These are phyloP conservation scores for Danio choprae DNA, from an alignment of 2,797 vertebrate genomes.

Conservation along the genomic window DNA sequence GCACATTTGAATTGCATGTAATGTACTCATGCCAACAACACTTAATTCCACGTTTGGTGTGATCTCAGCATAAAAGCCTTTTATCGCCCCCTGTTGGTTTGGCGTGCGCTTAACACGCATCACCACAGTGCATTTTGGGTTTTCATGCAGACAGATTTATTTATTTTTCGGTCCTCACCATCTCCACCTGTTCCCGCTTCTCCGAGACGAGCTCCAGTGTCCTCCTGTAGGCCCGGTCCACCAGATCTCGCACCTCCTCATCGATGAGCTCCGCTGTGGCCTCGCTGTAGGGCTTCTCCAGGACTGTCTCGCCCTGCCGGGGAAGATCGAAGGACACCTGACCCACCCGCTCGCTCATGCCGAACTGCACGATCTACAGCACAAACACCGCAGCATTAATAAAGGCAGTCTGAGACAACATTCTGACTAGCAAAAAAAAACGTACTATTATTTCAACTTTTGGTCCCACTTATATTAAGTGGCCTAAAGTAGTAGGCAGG, in stretches of 20 bases:
- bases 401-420: background rate
- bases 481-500: too few species aligned
- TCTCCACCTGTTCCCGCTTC: conserved; percentile 78
- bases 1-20: too few species aligned
- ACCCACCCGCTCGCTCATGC: conserved; percentile 84
- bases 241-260: conserved; percentile 74
- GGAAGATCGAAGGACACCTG: conserved; percentile 83
- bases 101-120: too few species aligned
- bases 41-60: too few species aligned
- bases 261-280: conserved; percentile 81
- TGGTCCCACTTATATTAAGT: too few species aligned
- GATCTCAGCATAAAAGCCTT: too few species aligned
- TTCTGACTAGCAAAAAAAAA: background rate
- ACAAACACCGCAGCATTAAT: background rate
- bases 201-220: conserved; percentile 72
- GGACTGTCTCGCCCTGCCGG: conserved; percentile 70
- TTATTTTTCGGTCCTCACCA: conserved; percentile 67
- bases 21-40: too few species aligned
- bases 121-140: too few species aligned
- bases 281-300: conserved; percentile 83
- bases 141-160: too few species aligned
- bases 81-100: too few species aligned
- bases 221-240: conserved; percentile 69
- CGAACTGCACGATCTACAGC: conserved; percentile 82
- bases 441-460: too few species aligned